Evolutionary conservation across 2,797 vertebrate species (phyloP).

Genomic region (Typhlichthys subterraneus): DNA sequence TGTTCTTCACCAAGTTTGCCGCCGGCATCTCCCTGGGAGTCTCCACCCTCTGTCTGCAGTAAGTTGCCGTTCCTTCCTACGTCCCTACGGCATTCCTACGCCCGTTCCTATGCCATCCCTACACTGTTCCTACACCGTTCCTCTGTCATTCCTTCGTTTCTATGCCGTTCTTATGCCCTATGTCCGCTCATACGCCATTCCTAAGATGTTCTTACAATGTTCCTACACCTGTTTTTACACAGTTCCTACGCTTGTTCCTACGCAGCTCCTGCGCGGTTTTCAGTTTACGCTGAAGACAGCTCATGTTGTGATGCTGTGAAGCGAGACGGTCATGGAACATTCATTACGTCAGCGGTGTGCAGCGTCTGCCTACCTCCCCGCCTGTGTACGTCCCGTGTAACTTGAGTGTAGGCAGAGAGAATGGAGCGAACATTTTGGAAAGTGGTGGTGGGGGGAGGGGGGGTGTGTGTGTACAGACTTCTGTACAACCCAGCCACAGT

Average conservation of each 20-base stretch:
- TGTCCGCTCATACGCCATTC: too few species aligned
- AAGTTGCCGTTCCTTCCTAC: slow-evolving; percentile 61
- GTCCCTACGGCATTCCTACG: not conserved
- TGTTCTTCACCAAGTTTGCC: slow-evolving; percentile 95
- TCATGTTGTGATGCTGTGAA: slow-evolving; percentile 15
- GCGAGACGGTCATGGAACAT: slow-evolving; percentile 14
- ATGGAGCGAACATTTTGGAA: not conserved
- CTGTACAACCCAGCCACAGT: too few species aligned
- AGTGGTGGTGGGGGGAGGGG: too few species aligned
- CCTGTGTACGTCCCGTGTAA: slow-evolving; percentile 15
- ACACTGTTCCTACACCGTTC: too few species aligned
- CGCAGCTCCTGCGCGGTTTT: slow-evolving; percentile 1
- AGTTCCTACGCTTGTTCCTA: not conserved
- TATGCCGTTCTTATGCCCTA: not conserved
- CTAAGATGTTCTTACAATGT: too few species aligned
- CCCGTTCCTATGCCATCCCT: not conserved
- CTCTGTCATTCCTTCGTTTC: not conserved
- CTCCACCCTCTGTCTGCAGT: slow-evolving; percentile 92
- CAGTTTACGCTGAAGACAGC: slow-evolving; percentile 8
- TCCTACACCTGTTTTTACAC: too few species aligned
- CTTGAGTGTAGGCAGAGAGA: not conserved
- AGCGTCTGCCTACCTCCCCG: slow-evolving; percentile 13
- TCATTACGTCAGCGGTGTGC: slow-evolving; percentile 18
- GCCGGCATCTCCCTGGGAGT: slow-evolving; percentile 90
- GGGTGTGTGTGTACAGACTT: too few species aligned